Conservation (phyloP, 1,140 invertebrate species). For the Panagrolaimus sp. region DNA sequence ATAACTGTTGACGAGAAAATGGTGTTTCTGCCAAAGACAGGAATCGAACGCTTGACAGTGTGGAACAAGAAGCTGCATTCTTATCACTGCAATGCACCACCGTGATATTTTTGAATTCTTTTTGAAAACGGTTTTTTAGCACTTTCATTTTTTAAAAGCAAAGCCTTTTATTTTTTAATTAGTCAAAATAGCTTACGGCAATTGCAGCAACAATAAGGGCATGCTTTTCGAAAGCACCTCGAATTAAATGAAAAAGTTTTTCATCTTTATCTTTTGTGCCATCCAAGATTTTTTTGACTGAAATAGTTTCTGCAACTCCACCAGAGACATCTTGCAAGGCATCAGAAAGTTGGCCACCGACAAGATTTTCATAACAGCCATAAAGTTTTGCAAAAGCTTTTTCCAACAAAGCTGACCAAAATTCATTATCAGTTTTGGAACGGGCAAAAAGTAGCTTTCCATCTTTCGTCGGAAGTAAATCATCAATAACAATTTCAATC, state of each 20-base stretch:
- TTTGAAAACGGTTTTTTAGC: too few species aligned
- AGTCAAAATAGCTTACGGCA: conserved; percentile 38
- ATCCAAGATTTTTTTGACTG: conserved; percentile 60
- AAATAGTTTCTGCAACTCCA: conserved; percentile 65
- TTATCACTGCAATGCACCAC: too few species aligned
- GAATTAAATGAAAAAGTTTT: conserved; percentile 44
- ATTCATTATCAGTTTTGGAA: conserved; percentile 79
- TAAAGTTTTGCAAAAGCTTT: conserved; percentile 90
- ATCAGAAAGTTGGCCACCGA: conserved; percentile 66
- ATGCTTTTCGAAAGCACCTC: conserved; percentile 51
- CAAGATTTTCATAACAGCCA: conserved; percentile 66
- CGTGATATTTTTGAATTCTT: too few species aligned
- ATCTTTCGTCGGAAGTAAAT: conserved; percentile 81
- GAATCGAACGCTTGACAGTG: too few species aligned
- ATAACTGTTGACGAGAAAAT: too few species aligned
- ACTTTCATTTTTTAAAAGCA: not conserved
- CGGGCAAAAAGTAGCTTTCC: conserved; percentile 86
- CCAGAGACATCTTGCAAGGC: conserved; percentile 65
- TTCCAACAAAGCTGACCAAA: conserved; percentile 93
- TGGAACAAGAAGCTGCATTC: too few species aligned
- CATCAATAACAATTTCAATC: conserved; percentile 91
- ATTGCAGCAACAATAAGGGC: conserved; percentile 59
- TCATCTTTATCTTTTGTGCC: conserved; percentile 24
- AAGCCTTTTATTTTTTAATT: too few species aligned
- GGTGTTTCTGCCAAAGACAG: too few species aligned